Evolutionary conservation across 2,113 vertebrate genomes (phyloP).

Genomic region (Axis porcinus): DNA sequence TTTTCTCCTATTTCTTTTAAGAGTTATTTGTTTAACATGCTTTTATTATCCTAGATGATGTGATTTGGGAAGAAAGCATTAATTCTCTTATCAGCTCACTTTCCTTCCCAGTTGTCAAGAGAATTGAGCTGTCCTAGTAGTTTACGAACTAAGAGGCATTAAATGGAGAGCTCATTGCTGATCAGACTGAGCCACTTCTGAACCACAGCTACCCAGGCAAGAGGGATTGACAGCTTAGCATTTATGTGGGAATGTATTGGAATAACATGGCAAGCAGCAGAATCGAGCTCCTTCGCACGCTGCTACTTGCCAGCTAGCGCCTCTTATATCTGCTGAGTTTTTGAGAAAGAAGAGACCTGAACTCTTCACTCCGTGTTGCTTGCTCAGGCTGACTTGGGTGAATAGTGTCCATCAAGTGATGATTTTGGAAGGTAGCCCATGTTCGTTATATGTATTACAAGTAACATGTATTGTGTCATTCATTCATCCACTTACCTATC

Average conservation of each 20-base stretch:
- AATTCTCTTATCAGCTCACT: constrained; percentile 77
- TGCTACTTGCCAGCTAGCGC: not conserved
- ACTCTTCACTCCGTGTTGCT: not conserved
- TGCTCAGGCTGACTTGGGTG: not conserved
- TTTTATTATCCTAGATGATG: constrained; percentile 76
- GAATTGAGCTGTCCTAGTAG: constrained; percentile 72
- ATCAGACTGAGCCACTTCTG: not conserved
- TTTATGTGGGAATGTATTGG: not conserved
- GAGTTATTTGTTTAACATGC: constrained; percentile 64
- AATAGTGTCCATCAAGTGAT: not conserved
- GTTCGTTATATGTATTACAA: not conserved
- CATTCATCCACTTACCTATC: not conserved
- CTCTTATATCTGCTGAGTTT: not conserved
- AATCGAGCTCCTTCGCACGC: not conserved
- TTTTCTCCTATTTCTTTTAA: constrained; percentile 47
- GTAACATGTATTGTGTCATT: not conserved
- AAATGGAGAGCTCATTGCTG: not conserved
- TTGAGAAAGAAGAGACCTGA: not conserved
- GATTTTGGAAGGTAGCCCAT: not conserved
- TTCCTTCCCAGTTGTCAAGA: constrained; percentile 73
- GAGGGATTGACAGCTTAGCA: not conserved
- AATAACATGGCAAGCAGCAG: not conserved
- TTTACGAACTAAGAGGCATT: constrained; percentile 72
- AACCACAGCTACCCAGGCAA: not conserved
- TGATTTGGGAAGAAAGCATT: constrained; percentile 68